Conservation (phyloP, 2,113 vertebrate genomes). For the Lipophrys pholis region DNA sequence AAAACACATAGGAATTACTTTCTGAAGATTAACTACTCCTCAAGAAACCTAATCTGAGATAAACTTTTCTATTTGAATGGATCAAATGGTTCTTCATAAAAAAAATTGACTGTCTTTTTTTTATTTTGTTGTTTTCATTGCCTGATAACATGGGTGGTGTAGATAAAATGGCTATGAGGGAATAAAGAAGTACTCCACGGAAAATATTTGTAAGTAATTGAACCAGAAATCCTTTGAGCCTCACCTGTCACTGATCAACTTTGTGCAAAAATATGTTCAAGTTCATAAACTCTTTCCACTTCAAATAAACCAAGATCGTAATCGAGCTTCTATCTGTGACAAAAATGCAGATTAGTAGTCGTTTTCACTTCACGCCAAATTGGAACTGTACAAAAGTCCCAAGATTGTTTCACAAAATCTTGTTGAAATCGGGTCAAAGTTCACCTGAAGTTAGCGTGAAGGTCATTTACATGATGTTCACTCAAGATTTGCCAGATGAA, state of each 20-base stretch:
- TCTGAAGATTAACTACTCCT: constrained; percentile 12
- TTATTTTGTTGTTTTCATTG: constrained; percentile 27
- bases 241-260: not conserved
- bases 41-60: not conserved
- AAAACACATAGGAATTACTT: constrained; percentile 35
- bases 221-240: constrained; percentile 51
- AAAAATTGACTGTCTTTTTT: constrained; percentile 18
- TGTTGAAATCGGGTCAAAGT: too few relatives aligned
- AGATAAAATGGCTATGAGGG: constrained; percentile 22
- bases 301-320: too few relatives aligned
- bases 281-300: not conserved
- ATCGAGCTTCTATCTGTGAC: too few relatives aligned
- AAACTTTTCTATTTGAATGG: constrained; percentile 16
- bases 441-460: too few relatives aligned
- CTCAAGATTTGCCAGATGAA: too few relatives aligned
- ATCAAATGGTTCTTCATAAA: constrained; percentile 10
- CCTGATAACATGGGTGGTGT: constrained; percentile 18
- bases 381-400: too few relatives aligned
- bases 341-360: too few relatives aligned
- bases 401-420: too few relatives aligned
- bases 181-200: constrained; percentile 59
- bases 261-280: not conserved
- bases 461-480: too few relatives aligned
- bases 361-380: too few relatives aligned
- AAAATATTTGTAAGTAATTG: constrained; percentile 62